Percentiles rank a stretch among this genome's conserved stretches.
Conservation (phyloP, 37 sponge, comb jelly and placozoan genomes). For the Theonella swinhoei region DNA sequence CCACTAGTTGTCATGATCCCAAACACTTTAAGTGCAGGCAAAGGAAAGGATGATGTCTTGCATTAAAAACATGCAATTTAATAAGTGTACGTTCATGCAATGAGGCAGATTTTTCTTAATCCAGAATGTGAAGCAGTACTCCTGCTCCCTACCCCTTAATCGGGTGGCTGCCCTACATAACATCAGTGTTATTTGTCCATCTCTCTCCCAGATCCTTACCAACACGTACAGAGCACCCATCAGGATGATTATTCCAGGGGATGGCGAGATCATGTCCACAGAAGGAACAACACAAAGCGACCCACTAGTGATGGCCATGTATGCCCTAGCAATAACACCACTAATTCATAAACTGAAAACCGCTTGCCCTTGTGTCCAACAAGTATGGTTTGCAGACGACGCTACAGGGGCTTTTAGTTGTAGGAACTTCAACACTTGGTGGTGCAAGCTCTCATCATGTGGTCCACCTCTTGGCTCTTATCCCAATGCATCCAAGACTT, state of each 20-base stretch:
- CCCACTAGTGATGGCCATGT: slow-evolving; percentile 34
- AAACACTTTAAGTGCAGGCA: slow-evolving; percentile 22
- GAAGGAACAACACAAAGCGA: slow-evolving; percentile 56
- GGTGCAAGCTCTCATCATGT: slow-evolving; percentile 9
- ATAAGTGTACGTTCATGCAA: slow-evolving; percentile 20
- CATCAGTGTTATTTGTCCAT: slow-evolving; percentile 22
- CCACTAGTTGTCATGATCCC: too few relatives aligned
- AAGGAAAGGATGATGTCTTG: slow-evolving; percentile 6
- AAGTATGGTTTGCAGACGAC: slow-evolving; percentile 61
- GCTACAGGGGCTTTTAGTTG: slow-evolving; percentile 14
- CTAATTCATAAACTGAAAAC: slow-evolving; percentile 18
- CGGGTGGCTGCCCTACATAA: slow-evolving; percentile 41
- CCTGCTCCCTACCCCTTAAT: slow-evolving; percentile 15
- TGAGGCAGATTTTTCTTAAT: neutral
- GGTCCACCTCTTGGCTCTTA: slow-evolving; percentile 52
- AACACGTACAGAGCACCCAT: slow-evolving; percentile 30
- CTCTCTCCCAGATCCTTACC: slow-evolving; percentile 16
- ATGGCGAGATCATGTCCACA: slow-evolving; percentile 22
- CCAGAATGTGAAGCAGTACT: neutral
- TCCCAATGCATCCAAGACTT: slow-evolving; percentile 39
- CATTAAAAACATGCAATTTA: too few relatives aligned
- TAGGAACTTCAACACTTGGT: slow-evolving; percentile 17
- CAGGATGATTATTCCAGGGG: slow-evolving; percentile 4
- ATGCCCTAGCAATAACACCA: slow-evolving; percentile 33
- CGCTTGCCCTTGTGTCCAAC: slow-evolving; percentile 3